These are phyloP conservation scores for Gorsachius goisagi DNA, from an alignment of 2,113 vertebrate genomes.

Conservation along the genomic window DNA sequence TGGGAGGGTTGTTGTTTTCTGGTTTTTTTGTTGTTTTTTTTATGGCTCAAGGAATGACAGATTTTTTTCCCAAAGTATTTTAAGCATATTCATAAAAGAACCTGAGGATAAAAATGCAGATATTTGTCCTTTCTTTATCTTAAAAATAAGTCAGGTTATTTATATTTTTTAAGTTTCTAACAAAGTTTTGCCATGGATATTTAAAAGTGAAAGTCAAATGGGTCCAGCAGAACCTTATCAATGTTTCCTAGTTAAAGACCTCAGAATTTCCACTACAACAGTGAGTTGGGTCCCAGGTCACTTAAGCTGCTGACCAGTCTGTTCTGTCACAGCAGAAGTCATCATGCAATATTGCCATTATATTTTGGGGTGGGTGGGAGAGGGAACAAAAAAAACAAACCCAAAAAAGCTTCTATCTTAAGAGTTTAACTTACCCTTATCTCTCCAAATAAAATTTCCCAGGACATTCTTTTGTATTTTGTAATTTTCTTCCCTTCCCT, in stretches of 20 bases:
- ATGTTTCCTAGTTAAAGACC: not conserved
- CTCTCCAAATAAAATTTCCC: not conserved
- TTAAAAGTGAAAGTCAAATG: not conserved
- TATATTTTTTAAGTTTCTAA: not conserved
- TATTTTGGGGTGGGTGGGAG: not conserved
- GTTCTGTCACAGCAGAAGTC: not conserved
- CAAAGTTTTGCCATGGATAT: not conserved
- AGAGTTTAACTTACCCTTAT: not conserved
- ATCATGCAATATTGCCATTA: not conserved
- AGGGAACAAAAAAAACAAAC: not conserved
- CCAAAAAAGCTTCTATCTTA: not conserved
- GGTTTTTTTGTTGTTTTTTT: not conserved
- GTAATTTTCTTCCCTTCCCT: not conserved
- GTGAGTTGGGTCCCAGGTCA: fast-evolving
- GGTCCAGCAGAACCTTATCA: not conserved
- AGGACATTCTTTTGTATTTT: not conserved
- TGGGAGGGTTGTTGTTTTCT: too few relatives aligned
- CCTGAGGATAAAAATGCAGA: fast-evolving
- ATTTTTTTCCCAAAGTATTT: not conserved
- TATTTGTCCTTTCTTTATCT: not conserved
- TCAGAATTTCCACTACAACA: not conserved
- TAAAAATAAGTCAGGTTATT: fast-evolving
- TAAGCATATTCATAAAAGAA: not conserved
- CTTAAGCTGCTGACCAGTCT: not conserved
- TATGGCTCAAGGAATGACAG: not conserved